Percentiles rank a stretch among this genome's conserved stretches.
These are phyloP conservation scores for Parthenolecanium corni DNA, from an alignment of 2,888 invertebrate genomes.

Conservation along the genomic window DNA sequence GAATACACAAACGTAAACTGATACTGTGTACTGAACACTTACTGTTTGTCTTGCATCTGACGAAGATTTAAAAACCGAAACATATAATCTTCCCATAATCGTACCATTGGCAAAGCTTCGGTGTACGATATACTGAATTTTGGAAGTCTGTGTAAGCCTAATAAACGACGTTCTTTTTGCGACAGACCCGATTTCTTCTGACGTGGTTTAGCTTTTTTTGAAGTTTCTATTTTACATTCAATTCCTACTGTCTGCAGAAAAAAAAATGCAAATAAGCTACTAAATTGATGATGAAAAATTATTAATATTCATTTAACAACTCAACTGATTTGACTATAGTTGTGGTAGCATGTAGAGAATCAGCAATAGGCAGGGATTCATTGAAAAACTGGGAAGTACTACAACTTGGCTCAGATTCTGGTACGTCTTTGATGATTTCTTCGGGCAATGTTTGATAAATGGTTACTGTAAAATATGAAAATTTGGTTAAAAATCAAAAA, in stretches of 20 bases:
- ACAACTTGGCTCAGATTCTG: background rate
- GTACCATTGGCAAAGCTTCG: constrained; percentile 52
- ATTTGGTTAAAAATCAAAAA: no score
- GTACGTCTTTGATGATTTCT: background rate
- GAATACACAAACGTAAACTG: background rate
- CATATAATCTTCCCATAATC: constrained; percentile 62
- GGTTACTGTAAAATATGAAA: no score
- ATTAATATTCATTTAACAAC: background rate
- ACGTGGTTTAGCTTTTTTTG: constrained; percentile 2
- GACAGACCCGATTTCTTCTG: constrained; percentile 7
- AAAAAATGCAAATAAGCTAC: background rate
- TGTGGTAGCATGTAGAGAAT: background rate
- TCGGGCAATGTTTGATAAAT: constrained; percentile 14
- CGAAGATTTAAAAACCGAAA: constrained; percentile 45
- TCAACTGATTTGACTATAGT: constrained; percentile 1
- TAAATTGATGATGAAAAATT: background rate
- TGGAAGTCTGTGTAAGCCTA: constrained; percentile 53
- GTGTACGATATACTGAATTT: constrained; percentile 50
- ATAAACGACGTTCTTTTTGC: constrained; percentile 35
- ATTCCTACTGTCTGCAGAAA: constrained; percentile 7
- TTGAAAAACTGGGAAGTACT: constrained; percentile 5
- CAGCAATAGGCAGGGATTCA: background rate
- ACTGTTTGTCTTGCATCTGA: constrained; percentile 37
- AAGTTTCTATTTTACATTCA: background rate
- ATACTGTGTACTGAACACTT: background rate